These are phyloP conservation scores for Lota lota DNA, from an alignment of 2,113 vertebrate species.

Conservation along the genomic window DNA sequence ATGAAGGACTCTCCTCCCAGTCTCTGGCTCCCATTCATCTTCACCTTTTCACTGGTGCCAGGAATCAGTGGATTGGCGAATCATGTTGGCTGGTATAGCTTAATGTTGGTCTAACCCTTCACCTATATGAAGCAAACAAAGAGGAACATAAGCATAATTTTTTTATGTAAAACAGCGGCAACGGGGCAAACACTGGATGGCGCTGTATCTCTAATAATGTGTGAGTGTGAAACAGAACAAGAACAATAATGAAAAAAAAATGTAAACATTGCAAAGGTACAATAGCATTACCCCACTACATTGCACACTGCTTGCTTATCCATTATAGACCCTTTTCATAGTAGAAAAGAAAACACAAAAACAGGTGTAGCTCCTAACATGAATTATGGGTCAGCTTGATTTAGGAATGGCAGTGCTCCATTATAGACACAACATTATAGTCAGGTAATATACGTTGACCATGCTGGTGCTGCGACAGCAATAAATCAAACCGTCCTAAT, in stretches of 20 bases:
- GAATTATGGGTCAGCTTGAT: too few species aligned
- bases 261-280: too few species aligned
- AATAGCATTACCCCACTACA: too few species aligned
- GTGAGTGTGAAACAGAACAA: not conserved
- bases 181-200: conserved; percentile 33
- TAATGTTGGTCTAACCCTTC: conserved; percentile 3
- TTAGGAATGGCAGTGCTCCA: too few species aligned
- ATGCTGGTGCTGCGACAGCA: not conserved
- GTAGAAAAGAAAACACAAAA: too few species aligned
- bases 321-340: too few species aligned
- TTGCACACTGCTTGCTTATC: not conserved
- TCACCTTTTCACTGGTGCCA: conserved; percentile 32
- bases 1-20: conserved; percentile 53
- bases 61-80: not conserved
- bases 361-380: too few species aligned
- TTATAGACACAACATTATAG: not conserved
- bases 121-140: conserved; percentile 21
- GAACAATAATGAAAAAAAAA: too few species aligned
- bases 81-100: conserved; percentile 36
- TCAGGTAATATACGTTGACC: not conserved
- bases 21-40: conserved; percentile 55
- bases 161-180: too few species aligned
- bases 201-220: conserved; percentile 39
- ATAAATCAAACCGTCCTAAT: not conserved
- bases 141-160: conserved; percentile 20